phyloP scores from a whole-genome alignment of 2,113 vertebrate species.

The Plectropomus leopardus region DNA sequence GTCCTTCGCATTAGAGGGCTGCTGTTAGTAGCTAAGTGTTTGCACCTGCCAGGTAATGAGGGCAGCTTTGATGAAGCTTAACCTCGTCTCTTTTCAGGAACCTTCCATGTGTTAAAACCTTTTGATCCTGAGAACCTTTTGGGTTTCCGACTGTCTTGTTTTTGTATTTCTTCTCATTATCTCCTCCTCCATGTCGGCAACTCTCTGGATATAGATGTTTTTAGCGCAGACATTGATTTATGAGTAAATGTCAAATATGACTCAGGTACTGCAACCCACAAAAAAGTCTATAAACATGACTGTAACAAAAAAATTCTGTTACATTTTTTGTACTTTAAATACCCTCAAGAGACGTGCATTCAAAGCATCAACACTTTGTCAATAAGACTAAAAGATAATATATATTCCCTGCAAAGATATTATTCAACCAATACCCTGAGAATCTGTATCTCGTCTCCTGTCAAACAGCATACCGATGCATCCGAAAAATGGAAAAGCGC shows the following conservation, averaged over 20 bases:
- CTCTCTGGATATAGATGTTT: slow-evolving; percentile 7
- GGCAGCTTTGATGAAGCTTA: slow-evolving; percentile 32
- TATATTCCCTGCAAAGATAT: slow-evolving; percentile 9
- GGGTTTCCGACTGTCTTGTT: slow-evolving; percentile 1
- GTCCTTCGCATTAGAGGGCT: slow-evolving; percentile 28
- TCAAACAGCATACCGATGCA: slow-evolving; percentile 40
- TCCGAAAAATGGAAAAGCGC: slow-evolving; percentile 29
- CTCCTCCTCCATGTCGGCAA: background rate
- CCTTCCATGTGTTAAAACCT: background rate
- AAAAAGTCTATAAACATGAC: background rate
- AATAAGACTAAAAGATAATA: slow-evolving; percentile 15
- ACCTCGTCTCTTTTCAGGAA: slow-evolving; percentile 2
- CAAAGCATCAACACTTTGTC: background rate
- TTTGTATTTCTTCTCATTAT: slow-evolving; percentile 9
- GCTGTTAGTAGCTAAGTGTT: slow-evolving; percentile 26
- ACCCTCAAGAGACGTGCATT: background rate
- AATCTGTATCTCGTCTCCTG: slow-evolving; percentile 38
- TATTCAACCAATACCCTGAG: slow-evolving; percentile 19
- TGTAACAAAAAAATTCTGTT: background rate
- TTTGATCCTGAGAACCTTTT: slow-evolving; percentile 32
- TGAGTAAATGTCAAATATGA: slow-evolving; percentile 15
- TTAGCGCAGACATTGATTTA: background rate
- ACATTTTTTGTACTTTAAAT: background rate
- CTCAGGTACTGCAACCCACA: background rate
- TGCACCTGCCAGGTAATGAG: slow-evolving; percentile 57